These are phyloP conservation scores for Agrochola circellaris DNA, from an alignment of 2,888 invertebrate genomes.

Conservation along the genomic window DNA sequence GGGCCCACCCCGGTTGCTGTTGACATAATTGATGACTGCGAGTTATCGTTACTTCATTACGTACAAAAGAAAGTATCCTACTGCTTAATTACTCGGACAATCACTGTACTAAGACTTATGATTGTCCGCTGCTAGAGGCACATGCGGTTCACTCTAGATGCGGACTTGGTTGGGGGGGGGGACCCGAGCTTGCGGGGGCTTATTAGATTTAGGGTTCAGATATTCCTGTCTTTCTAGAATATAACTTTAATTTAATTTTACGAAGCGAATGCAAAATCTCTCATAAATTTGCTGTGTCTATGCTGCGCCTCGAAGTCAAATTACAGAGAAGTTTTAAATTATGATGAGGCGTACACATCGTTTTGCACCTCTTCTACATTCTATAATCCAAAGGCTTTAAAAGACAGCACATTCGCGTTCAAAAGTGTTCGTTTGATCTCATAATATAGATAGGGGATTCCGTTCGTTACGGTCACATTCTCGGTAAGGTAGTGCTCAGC, in stretches of 20 bases:
- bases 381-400: slow-evolving; percentile 16
- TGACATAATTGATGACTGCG: slow-evolving; percentile 63
- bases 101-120: slow-evolving; percentile 28
- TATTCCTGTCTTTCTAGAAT: slow-evolving; percentile 7
- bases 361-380: background rate
- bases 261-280: slow-evolving; percentile 28
- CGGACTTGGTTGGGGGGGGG: background rate
- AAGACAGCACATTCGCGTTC: slow-evolving; percentile 1
- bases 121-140: background rate
- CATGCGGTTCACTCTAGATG: background rate
- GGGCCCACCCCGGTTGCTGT: slow-evolving; percentile 27
- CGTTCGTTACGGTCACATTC: slow-evolving; percentile 18
- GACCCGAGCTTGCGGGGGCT: background rate
- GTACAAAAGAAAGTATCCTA: slow-evolving; percentile 49
- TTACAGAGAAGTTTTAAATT: slow-evolving; percentile 23
- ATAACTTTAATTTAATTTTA: background rate
- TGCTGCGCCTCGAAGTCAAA: background rate
- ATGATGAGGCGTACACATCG: slow-evolving; percentile 9
- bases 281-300: slow-evolving; percentile 14
- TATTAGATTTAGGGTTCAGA: slow-evolving; percentile 26
- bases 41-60: slow-evolving; percentile 56
- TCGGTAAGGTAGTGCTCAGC: slow-evolving; percentile 13
- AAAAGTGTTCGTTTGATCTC: slow-evolving; percentile 35
- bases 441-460: background rate
- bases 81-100: slow-evolving; percentile 42